Conservation (phyloP, 1,140 invertebrate genomes). For the Steinernema feltiae region DNA sequence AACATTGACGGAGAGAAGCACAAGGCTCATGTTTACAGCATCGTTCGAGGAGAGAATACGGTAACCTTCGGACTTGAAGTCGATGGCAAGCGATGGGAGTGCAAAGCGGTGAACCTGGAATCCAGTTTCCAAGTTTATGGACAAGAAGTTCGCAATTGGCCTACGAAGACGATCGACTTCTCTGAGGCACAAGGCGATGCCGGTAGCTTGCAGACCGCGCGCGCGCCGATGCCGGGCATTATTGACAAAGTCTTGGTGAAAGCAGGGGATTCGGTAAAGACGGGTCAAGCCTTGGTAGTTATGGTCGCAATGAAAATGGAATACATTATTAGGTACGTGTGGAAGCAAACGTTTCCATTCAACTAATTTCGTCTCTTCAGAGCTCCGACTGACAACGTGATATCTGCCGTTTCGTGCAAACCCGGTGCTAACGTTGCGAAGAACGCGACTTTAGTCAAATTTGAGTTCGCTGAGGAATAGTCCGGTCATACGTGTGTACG, state of each 20-base stretch:
- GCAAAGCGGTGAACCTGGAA: conserved; percentile 29
- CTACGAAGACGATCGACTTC: conserved; percentile 21
- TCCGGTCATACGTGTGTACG: background rate
- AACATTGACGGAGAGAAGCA: background rate
- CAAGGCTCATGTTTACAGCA: conserved; percentile 11
- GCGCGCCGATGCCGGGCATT: conserved; percentile 89
- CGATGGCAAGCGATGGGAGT: conserved; percentile 34
- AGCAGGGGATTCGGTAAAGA: conserved; percentile 70
- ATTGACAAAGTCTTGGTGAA: conserved; percentile 81
- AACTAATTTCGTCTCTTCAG: conserved; percentile 35
- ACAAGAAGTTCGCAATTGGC: background rate
- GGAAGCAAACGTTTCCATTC: background rate
- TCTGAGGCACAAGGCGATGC: conserved; percentile 53
- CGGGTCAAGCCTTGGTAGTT: conserved; percentile 77
- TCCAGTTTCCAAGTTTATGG: conserved; percentile 18
- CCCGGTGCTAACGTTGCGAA: conserved; percentile 49
- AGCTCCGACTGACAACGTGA: conserved; percentile 43
- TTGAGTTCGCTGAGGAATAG: conserved; percentile 55
- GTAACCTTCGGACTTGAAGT: conserved; percentile 38
- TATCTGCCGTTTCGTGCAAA: conserved; percentile 39
- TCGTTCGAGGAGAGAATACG: conserved; percentile 10
- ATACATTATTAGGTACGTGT: conserved; percentile 55
- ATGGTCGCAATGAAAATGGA: conserved; percentile 99
- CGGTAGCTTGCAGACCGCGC: conserved; percentile 34
- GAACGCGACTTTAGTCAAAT: conserved; percentile 45